Evolutionary conservation across 2,888 invertebrate species (phyloP).

Genomic region (Nudaria mundana): DNA sequence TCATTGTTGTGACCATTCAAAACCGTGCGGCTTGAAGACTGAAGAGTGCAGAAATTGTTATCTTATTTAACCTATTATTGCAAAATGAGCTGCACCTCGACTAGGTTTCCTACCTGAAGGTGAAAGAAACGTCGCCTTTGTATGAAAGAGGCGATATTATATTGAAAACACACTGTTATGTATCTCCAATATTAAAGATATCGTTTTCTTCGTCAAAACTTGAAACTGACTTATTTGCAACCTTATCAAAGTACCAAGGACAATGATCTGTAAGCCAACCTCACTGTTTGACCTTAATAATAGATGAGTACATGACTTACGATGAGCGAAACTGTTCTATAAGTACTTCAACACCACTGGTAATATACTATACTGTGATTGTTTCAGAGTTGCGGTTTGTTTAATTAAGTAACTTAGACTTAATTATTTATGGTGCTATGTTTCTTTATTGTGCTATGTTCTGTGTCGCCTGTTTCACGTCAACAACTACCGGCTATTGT

Average conservation of each 20-base stretch:
- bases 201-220: slow-evolving; percentile 34
- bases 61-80: too few species aligned
- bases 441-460: slow-evolving; percentile 6
- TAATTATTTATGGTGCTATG: slow-evolving; percentile 8
- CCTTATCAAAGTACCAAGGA: slow-evolving; percentile 51
- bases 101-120: too few species aligned
- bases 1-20: too few species aligned
- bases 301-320: slow-evolving; percentile 13
- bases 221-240: slow-evolving; percentile 28
- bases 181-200: slow-evolving; percentile 26
- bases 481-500: slow-evolving; percentile 28
- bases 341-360: not conserved
- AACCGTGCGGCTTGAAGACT: too few species aligned
- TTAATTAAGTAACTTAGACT: slow-evolving; percentile 1
- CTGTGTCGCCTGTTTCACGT: slow-evolving; percentile 1
- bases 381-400: slow-evolving; percentile 2
- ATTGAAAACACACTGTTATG: not conserved
- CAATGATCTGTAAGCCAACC: slow-evolving; percentile 44
- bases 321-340: not conserved
- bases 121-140: too few species aligned
- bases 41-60: too few species aligned
- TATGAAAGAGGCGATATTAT: too few species aligned
- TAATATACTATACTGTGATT: not conserved
- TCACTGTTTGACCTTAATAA: slow-evolving; percentile 44
- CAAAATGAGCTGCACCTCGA: too few species aligned